Percentiles rank a stretch among this genome's conserved stretches.
These are phyloP conservation scores for Tetrapedia diversipes DNA, from an alignment of 2,888 invertebrate genomes.

Conservation along the genomic window DNA sequence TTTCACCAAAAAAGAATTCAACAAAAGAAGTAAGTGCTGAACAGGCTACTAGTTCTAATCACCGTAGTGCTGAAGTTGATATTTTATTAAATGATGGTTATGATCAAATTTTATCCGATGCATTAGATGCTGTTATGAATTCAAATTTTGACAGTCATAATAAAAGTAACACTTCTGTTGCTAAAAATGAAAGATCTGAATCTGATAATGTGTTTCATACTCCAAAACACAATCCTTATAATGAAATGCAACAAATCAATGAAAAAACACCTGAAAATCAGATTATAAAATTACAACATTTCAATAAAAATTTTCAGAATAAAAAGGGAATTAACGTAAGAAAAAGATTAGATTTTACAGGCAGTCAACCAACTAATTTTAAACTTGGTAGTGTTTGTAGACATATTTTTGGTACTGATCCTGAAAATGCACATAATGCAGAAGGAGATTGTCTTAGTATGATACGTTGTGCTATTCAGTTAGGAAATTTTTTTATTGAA, in stretches of 20 bases:
- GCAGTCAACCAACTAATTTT: conserved; percentile 80
- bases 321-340: conserved; percentile 9
- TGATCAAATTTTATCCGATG: conserved; percentile 33
- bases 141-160: neutral
- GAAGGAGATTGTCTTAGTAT: conserved; percentile 88
- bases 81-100: conserved; percentile 48
- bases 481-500: conserved; percentile 85
- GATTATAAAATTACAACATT: conserved; percentile 44
- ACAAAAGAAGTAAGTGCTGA: neutral
- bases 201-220: neutral
- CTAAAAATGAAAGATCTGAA: neutral
- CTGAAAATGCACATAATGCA: conserved; percentile 86
- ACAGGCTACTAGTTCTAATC: neutral
- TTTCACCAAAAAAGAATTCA: neutral
- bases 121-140: conserved; percentile 25
- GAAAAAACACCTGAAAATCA: conserved; percentile 85
- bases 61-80: neutral
- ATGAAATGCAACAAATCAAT: conserved; percentile 79
- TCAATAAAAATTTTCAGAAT: conserved; percentile 18
- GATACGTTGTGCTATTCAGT: conserved; percentile 85
- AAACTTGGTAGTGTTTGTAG: conserved; percentile 85
- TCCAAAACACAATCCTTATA: conserved; percentile 7
- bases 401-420: conserved; percentile 83
- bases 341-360: conserved; percentile 55
- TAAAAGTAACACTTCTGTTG: neutral